These are phyloP conservation scores for Stichodactyla mertensii DNA, from an alignment of 64 coral and sea anemone genomes.

Conservation along the genomic window DNA sequence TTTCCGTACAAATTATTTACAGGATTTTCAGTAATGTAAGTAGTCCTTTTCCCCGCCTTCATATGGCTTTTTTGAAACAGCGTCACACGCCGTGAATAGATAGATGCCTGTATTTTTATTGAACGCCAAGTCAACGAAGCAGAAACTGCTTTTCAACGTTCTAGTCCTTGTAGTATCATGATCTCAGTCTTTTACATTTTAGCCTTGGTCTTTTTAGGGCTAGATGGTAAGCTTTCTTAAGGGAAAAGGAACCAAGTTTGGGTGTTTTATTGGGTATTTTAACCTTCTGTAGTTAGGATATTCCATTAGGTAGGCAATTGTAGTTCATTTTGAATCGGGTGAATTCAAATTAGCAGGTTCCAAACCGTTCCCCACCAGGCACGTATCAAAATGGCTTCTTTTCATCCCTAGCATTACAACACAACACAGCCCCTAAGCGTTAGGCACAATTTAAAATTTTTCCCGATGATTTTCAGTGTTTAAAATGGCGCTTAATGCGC, in stretches of 20 bases:
- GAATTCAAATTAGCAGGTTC: background rate
- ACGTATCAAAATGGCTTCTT: background rate
- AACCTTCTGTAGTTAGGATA: background rate
- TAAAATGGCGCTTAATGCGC: no score
- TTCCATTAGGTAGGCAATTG: background rate
- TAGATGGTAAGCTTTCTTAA: background rate
- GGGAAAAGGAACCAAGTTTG: background rate
- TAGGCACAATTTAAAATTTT: no score
- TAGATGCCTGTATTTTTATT: background rate
- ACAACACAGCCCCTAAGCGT: no score
- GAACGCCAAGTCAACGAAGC: background rate
- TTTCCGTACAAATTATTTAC: constrained; percentile 22
- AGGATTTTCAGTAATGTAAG: constrained; percentile 15
- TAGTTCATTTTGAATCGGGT: background rate
- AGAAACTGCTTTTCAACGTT: background rate
- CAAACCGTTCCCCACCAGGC: background rate
- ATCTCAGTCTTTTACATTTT: background rate
- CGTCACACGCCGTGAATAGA: background rate
- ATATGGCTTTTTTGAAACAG: background rate
- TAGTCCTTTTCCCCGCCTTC: background rate
- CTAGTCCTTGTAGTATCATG: background rate
- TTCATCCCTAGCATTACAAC: background rate
- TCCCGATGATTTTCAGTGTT: no score
- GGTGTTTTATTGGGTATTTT: constrained; percentile 11
- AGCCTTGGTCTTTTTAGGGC: background rate